Evolutionary conservation across 2,888 invertebrate genomes (phyloP), one percentile per base, ranked within the genome.

Genomic region (Zygogramma bicolorata): DNA sequence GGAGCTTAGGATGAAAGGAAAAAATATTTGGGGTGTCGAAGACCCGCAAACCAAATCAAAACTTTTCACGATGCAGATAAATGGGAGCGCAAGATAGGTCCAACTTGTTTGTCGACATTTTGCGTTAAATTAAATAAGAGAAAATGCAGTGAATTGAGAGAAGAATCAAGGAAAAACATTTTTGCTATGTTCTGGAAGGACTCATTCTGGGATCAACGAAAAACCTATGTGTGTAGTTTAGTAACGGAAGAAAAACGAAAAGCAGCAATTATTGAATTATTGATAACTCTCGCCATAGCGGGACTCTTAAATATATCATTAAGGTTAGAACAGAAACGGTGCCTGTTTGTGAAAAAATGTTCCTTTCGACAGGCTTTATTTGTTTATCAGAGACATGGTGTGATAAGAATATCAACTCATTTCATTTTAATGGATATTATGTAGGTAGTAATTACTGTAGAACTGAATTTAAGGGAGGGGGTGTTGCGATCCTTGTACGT

Each of bases 1-100:
- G 40, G 70, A 70, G 46, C 58, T 70, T n/a, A 65, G 70, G 29
- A 65, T 65, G 59, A 70, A 70, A 65, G 65, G 65, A n/a, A 70
- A 70, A 70, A 15, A 5, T 65, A 65, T 40, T 20, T 65, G 40
- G 65, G 70, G 46, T 65, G 58, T 34, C 46, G 65, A 53, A 63
- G 70, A 58, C 70, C 65, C 58, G 27, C 38, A 42, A 70, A 65
- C 34, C 70, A 60, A 65, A 29, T 60, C 57, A 70, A 65, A 34
- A 70, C 70, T 29, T 70, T 70, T 58, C 65, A 65, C 29, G 70
- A 60, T 58, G 65, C 13, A 18, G 38, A 70, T 22, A 70, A 65
- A 34, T 49, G 13, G 57, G 65, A 57, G 40, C 34, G 70, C 25
- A 65, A 57, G 22, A 25, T 70, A 20, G 70, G 65, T 10, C 22